Evolutionary conservation across 2,797 vertebrate genomes (phyloP).

Genomic region (Morelia viridis): DNA sequence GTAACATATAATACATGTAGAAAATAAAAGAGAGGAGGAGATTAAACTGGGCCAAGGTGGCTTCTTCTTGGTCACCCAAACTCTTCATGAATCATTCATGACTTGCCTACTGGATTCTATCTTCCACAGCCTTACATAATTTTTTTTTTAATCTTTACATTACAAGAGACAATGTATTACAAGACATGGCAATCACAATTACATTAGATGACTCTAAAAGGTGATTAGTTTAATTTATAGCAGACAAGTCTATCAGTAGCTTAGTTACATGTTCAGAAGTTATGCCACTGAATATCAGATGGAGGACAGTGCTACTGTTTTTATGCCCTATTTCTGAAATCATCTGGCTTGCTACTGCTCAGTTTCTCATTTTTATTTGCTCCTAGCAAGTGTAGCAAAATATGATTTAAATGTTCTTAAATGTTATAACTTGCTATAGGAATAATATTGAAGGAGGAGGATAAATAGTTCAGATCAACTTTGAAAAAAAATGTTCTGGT

Average conservation of each 20-base stretch:
- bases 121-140: not conserved
- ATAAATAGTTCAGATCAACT: not conserved
- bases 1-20: not conserved
- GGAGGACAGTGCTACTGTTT: not conserved
- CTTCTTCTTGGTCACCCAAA: not conserved
- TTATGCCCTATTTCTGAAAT: not conserved
- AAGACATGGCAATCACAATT: not conserved
- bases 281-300: not conserved
- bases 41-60: not conserved
- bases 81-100: not conserved
- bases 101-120: not conserved
- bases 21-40: not conserved
- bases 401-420: not conserved
- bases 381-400: not conserved
- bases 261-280: not conserved
- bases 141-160: not conserved
- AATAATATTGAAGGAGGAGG: not conserved
- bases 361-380: not conserved
- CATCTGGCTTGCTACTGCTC: not conserved
- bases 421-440: not conserved
- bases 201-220: not conserved
- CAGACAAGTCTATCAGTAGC: not conserved
- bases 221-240: not conserved
- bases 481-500: not conserved
- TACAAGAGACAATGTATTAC: not conserved